Base-by-base conservation (phyloP, 2,113 vertebrate species). In the Oenanthe melanoleuca region DNA sequence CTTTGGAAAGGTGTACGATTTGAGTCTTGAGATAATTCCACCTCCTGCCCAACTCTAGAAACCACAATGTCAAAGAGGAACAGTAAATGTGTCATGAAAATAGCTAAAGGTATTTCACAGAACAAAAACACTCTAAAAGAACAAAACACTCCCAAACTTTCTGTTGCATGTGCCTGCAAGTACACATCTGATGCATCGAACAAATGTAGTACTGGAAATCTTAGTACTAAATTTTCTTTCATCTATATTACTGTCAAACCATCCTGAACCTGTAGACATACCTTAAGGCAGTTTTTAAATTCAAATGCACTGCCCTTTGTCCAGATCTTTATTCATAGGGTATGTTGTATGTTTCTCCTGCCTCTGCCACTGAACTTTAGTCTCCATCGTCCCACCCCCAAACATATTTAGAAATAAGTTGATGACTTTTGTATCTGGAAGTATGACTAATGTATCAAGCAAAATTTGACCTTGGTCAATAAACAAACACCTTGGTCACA, bases 11-110 rank as follows among this genome's bases (percentile, higher is more conserved):
- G 98, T 98, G 98, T 98, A 98, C 59, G 98, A 98, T 98, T 97
- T 99, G 98, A 99, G 25, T 97, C 96, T 99, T 97, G 97, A 97
- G 97, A 99, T 84, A 96, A 99, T 96, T 98, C 98, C 98, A 98
- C 97, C 97, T 73, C 97, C 96, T 88, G 98, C 97, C 97, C 83
- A 98, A 90, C 65, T 98, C 99, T 99, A 97, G 96, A 99, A 99
- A 99, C 94, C 98, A 98, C 89, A 98, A 98, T 50, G 97, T 98
- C 97, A 98, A 97, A 99, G 94, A 98, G 96, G 95, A 98, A 98
- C 25, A 97, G 89, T 97, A 95, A 97, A 72, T 73, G 65, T 80
- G 85, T 96, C 88, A 97, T 92, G 42, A 93, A 98, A 90, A 95
- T 50, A 67, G 47, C 20, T 66, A 45, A 80, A 56, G 52, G 23